phyloP scores from a whole-genome alignment of 2,113 vertebrate genomes.

The Leucoraja erinaceus region DNA sequence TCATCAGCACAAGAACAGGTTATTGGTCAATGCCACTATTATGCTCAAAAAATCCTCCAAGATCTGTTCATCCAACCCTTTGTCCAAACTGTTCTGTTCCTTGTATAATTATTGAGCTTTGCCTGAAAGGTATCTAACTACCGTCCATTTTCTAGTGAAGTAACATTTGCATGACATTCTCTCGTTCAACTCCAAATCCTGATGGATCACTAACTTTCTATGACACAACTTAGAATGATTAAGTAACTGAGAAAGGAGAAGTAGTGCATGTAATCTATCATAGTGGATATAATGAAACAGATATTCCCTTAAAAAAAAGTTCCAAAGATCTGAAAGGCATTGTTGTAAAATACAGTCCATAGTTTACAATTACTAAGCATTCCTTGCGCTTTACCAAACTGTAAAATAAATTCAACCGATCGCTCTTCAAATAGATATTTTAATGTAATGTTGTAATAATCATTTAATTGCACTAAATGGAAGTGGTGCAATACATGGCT shows the following conservation, averaged over 20 bases:
- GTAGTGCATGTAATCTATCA: not conserved
- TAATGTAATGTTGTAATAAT: constrained; percentile 22
- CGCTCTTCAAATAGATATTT: constrained; percentile 11
- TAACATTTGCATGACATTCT: not conserved
- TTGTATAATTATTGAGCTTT: not conserved
- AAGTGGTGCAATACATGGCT: not conserved
- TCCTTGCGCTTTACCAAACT: not conserved
- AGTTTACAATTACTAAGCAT: not conserved
- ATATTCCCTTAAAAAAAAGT: not conserved
- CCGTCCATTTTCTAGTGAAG: not conserved
- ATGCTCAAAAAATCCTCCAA: not conserved
- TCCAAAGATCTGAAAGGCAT: not conserved
- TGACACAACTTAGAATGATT: not conserved
- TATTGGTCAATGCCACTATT: not conserved
- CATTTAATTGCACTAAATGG: constrained; percentile 15
- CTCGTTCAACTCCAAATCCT: not conserved
- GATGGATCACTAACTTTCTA: too few species aligned
- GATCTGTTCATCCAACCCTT: not conserved
- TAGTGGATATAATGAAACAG: not conserved
- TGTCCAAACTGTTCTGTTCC: not conserved
- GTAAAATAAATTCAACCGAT: constrained; percentile 14
- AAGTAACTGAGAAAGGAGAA: not conserved
- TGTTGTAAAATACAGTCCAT: not conserved
- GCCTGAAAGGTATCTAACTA: not conserved
- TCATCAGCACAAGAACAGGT: not conserved